phyloP scores from a whole-genome alignment of 2,113 vertebrate species.

The Abramis brama region DNA sequence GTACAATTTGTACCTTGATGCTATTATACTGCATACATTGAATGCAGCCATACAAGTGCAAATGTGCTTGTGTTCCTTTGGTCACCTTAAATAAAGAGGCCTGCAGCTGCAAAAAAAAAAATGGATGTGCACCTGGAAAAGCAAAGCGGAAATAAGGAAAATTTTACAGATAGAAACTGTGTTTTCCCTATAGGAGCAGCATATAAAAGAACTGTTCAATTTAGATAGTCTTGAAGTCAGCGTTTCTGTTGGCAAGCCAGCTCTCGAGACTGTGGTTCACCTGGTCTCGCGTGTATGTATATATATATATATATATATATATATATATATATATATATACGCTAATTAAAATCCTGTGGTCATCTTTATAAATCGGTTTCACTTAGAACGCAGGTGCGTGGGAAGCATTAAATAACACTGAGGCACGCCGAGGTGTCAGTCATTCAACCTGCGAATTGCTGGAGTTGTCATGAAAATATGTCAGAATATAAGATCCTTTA shows the following conservation, averaged over 20 bases:
- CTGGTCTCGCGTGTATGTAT: not conserved
- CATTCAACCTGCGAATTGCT: slow-evolving; percentile 8
- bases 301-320: too few relatives aligned
- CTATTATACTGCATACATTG: not conserved
- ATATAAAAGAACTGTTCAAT: not conserved
- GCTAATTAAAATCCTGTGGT: slow-evolving; percentile 23
- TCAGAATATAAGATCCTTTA: not conserved
- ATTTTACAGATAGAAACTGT: slow-evolving; percentile 3
- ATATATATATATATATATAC: not conserved
- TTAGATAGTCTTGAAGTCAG: slow-evolving; percentile 23
- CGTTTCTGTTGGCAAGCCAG: slow-evolving; percentile 24
- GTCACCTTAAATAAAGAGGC: slow-evolving; percentile 13
- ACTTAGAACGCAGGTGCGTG: not conserved
- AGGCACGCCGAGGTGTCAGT: not conserved
- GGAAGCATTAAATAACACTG: slow-evolving; percentile 18
- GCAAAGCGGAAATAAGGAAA: slow-evolving; percentile 28
- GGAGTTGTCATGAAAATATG: not conserved
- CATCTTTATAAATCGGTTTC: slow-evolving; percentile 18
- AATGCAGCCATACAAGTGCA: not conserved
- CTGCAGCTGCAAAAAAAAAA: not conserved
- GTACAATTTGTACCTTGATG: slow-evolving; percentile 52
- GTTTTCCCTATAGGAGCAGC: slow-evolving; percentile 4
- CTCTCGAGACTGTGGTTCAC: not conserved
- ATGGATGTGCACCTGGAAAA: slow-evolving; percentile 6
- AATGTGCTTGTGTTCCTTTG: slow-evolving; percentile 9